Evolutionary conservation across 2,888 invertebrate species (phyloP).

Genomic region (Tethea ocularis): DNA sequence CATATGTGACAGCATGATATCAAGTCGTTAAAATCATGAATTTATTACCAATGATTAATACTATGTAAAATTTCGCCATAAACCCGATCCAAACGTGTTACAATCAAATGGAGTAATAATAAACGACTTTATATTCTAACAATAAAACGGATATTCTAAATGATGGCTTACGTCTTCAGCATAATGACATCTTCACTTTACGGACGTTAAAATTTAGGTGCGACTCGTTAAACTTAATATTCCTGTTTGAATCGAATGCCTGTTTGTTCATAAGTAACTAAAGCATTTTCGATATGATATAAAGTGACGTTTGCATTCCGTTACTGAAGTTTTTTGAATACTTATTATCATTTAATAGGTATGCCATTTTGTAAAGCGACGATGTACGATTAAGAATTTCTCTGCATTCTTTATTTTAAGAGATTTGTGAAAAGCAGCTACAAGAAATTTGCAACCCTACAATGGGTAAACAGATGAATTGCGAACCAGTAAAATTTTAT

Average conservation of each 20-base stretch:
- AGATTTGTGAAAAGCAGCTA: too few species aligned
- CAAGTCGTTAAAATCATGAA: slow-evolving; percentile 15
- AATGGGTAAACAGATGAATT: too few species aligned
- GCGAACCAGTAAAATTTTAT: too few species aligned
- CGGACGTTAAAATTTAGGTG: slow-evolving; percentile 69
- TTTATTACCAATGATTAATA: slow-evolving; percentile 32
- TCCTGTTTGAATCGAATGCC: slow-evolving; percentile 42
- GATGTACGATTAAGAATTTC: too few species aligned
- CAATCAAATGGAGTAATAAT: slow-evolving; percentile 67
- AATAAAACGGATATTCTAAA: slow-evolving; percentile 75
- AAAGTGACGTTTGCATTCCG: too few species aligned
- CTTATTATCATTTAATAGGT: too few species aligned
- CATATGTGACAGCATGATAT: not conserved
- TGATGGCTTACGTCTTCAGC: slow-evolving; percentile 68
- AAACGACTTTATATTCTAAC: slow-evolving; percentile 76
- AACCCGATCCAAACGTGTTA: slow-evolving; percentile 62
- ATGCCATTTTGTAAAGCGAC: too few species aligned
- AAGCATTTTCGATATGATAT: not conserved
- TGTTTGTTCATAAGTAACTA: not conserved
- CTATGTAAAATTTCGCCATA: slow-evolving; percentile 56
- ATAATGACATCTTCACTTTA: slow-evolving; percentile 73
- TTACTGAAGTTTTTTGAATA: too few species aligned
- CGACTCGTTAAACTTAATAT: slow-evolving; percentile 64
- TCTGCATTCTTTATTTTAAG: too few species aligned
- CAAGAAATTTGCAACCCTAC: too few species aligned